Conservation (phyloP, 2,888 invertebrate species). For the Leucoma salicis region DNA sequence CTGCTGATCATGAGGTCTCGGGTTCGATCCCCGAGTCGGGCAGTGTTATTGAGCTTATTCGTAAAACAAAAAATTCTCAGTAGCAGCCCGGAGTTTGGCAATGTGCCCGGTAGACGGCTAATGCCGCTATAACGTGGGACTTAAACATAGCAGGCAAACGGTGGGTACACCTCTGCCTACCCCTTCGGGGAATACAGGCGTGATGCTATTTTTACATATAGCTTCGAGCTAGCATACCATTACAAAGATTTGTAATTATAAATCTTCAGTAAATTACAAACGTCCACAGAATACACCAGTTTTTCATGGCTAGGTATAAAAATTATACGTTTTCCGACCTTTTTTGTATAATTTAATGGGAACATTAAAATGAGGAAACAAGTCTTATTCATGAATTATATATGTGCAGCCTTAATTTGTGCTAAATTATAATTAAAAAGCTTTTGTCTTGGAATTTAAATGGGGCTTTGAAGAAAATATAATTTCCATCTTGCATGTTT, state of each 20-base stretch:
- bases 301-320: neutral
- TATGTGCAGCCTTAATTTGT: conserved; percentile 61
- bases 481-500: conserved; percentile 35
- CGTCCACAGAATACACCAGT: neutral
- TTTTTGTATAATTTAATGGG: conserved; percentile 32
- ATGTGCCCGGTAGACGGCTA: too few relatives aligned
- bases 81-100: too few relatives aligned
- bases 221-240: too few relatives aligned
- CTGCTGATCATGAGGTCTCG: too few relatives aligned
- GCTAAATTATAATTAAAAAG: conserved; percentile 61
- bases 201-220: too few relatives aligned
- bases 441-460: conserved; percentile 51
- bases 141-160: too few relatives aligned
- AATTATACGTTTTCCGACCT: conserved; percentile 20
- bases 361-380: conserved; percentile 44
- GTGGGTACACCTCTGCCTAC: too few relatives aligned
- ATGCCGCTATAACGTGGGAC: too few relatives aligned
- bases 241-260: neutral
- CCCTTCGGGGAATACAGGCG: too few relatives aligned
- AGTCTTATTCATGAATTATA: conserved; percentile 55
- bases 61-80: too few relatives aligned
- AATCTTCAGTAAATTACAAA: neutral
- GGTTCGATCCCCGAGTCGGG: too few relatives aligned
- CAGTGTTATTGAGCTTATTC: too few relatives aligned
- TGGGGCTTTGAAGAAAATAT: conserved; percentile 49